Base-by-base conservation (phyloP, 2,888 invertebrate species). In the Eupithecia vulgata region DNA sequence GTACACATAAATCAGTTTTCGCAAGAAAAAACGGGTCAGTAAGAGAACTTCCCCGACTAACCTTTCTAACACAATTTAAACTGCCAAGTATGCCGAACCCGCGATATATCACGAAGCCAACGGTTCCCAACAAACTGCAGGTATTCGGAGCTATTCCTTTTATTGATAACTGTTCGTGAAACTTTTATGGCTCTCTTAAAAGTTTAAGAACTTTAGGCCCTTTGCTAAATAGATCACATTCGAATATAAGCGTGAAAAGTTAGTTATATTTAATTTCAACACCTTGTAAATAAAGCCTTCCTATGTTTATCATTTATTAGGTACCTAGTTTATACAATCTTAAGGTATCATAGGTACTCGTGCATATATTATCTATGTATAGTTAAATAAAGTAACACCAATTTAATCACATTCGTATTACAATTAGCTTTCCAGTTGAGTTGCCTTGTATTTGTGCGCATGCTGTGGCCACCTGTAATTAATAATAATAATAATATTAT, bases 81-180 rank as follows among this genome's bases (percentile, higher is more conserved):
- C 62, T 42, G 42, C 10, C 48, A 72, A 68, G 40, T 68, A 68
- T 57, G 15, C 72, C 68, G 59, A 68, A 69, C 68, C 57, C 64
- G 37, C 42, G 7, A 25, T 30, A n/a, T 64, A 64, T 70, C 37
- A 40, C 65, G 37, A n/a, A 68, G 42, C 71, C 65, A 59, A 68
- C 34, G 40, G 45, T 70, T 67, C n/a, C 62, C 62, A 52, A 73
- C 62, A 70, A 35, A 67, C 37, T 5, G 66, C 37, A 34, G 17
- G 61, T 25, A 57, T 57, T 57, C 25, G 25, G 10, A 69, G 66
- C 72, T 69, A 69, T 72, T 72, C 35, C 12, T 69, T 42, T 68
- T 66, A 72, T 66, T 69, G 45, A 69, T 72, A 66, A 30, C 40
- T 59, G 34, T 59, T 59, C 52, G 68, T 68, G 61, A 61, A 34